Conservation (phyloP, 2,888 invertebrate species). For the Hirtodrosophila histrioides region DNA sequence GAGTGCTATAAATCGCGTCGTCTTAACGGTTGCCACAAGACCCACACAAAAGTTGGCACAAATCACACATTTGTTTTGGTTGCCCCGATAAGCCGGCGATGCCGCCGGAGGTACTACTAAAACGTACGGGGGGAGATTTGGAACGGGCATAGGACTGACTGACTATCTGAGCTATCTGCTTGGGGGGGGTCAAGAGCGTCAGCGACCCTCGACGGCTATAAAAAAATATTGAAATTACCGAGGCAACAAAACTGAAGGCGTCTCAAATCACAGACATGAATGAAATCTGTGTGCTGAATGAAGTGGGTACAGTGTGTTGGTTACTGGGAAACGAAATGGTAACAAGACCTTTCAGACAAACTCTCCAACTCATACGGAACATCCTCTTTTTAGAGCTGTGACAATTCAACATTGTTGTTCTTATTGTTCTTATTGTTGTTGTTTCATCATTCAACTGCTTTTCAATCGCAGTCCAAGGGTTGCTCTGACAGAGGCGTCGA, state of each 20-base stretch:
- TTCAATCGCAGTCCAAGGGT: constrained; percentile 67
- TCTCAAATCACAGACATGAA: constrained; percentile 71
- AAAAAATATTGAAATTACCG: constrained; percentile 54
- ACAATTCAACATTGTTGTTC: constrained; percentile 34
- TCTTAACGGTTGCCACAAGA: constrained; percentile 9
- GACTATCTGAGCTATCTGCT: constrained; percentile 22
- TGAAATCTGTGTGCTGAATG: constrained; percentile 72
- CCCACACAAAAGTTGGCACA: constrained; percentile 21
- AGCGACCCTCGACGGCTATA: constrained; percentile 64
- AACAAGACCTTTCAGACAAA: constrained; percentile 42
- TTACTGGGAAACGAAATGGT: constrained; percentile 32
- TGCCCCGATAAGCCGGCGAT: constrained; percentile 32
- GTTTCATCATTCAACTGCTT: constrained; percentile 62
- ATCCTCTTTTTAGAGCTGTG: constrained; percentile 43
- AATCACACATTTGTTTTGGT: constrained; percentile 30
- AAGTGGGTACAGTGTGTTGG: constrained; percentile 68
- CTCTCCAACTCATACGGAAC: constrained; percentile 20
- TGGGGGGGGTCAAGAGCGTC: constrained; percentile 62
- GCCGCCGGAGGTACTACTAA: no score
- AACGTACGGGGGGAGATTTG: neutral
- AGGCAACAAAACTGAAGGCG: constrained; percentile 49
- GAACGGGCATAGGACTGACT: constrained; percentile 22
- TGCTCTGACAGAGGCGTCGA: constrained; percentile 79
- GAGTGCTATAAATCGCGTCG: constrained; percentile 5
- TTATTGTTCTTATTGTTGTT: constrained; percentile 14